Evolutionary conservation across 2,797 vertebrate species (phyloP), one percentile per base, ranked within the genome.

Genomic region (Xenentodon cancila): DNA sequence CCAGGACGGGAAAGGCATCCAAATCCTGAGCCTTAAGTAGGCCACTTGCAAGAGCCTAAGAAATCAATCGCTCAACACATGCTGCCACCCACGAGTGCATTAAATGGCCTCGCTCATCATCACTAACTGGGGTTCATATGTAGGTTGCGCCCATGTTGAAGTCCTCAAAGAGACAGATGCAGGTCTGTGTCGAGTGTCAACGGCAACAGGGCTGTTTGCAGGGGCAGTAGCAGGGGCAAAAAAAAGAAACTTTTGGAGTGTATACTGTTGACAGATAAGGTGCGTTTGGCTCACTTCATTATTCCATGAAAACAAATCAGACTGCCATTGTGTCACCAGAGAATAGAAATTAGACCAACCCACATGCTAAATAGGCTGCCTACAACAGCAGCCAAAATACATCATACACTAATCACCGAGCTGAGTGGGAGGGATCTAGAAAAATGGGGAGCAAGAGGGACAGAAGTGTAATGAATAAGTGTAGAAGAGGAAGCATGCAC

Each of bases 371-470:
- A 89, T 64, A 87, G 82, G 78, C 78, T 84, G 80, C 76, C 79
- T 73, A 85, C 81, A 25, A 87, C 82, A 64, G 77, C 84, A 82
- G 82, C 80, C 88, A 87, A 87, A 88, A 89, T 84, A 86, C 80
- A 90, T 89, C 86, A 85, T 79, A 82, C 79, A 84, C 82, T 88
- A 89, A 90, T 86, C 82, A 86, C 72, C 71, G 78, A 81, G 81
- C 79, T 80, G 85, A 89, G 85, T 79, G 84, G 81, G 86, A 87
- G 84, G 62, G 77, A 82, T 71, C 21, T 54, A 53, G 75, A 84
- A 64, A 84, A 68, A 56, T 49, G 32, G 34, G 65, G 74, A 84
- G 76, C 59, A 64, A 63, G 70, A 53, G 71, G 74, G 71, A 66
- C 56, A 51, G 74, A 72, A 67, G 66, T 71, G 73, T 61, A 65